phyloP scores from a whole-genome alignment of 2,888 invertebrate genomes.

The Alloplasta piceator region DNA sequence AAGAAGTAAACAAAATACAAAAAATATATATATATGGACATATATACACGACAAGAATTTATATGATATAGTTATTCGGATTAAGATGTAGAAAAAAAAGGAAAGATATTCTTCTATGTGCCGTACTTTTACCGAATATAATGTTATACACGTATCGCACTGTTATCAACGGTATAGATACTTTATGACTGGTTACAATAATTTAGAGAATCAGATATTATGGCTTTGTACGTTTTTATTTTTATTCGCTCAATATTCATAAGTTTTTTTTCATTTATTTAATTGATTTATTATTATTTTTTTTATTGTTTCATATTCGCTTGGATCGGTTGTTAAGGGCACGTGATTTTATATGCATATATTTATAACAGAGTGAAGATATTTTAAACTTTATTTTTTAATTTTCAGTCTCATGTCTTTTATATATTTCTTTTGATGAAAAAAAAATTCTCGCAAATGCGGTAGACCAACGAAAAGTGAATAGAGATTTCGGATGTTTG shows the following conservation, averaged over 20 bases:
- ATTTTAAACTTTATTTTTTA: too few species aligned
- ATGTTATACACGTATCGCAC: conserved; percentile 71
- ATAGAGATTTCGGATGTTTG: too few species aligned
- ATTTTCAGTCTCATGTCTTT: too few species aligned
- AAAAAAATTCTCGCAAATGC: too few species aligned
- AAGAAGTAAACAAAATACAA: conserved; percentile 57
- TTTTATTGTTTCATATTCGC: conserved; percentile 36
- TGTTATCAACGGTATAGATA: conserved; percentile 68
- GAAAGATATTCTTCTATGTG: conserved; percentile 80
- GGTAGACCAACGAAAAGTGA: too few species aligned
- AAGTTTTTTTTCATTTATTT: conserved; percentile 52
- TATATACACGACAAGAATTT: conserved; percentile 66
- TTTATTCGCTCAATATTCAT: conserved; percentile 63
- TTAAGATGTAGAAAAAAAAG: conserved; percentile 63
- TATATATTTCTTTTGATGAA: too few species aligned
- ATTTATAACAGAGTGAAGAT: too few species aligned
- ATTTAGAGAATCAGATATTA: conserved; percentile 54
- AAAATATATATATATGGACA: conserved; percentile 36
- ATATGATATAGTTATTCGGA: conserved; percentile 69
- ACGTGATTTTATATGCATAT: conserved; percentile 22
- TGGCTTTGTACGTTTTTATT: conserved; percentile 48
- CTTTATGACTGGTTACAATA: conserved; percentile 65
- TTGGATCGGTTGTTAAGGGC: conserved; percentile 40
- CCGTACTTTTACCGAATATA: conserved; percentile 76
- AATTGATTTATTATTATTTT: conserved; percentile 58